A percentile compares a stretch with the other conserved stretches of the same genome.
phyloP scores from a whole-genome alignment of 2,113 vertebrate species.

The Labeo rohita region DNA sequence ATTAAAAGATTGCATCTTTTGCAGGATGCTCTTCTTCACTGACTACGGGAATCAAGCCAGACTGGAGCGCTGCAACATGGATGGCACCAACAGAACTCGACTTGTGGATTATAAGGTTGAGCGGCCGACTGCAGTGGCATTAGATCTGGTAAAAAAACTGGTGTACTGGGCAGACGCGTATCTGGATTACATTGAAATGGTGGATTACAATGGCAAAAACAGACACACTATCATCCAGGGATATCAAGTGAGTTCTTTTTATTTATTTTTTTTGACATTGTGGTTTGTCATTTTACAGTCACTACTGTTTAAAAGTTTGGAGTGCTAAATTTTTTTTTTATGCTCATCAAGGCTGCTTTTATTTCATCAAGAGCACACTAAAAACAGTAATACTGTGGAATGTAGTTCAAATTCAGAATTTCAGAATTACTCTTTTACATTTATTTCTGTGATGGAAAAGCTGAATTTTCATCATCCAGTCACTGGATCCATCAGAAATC shows the following conservation, averaged over 20 bases:
- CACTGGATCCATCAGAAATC: background rate
- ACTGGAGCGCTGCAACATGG: slow-evolving; percentile 96
- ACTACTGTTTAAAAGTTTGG: background rate
- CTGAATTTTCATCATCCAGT: background rate
- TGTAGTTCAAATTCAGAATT: background rate
- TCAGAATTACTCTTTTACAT: background rate
- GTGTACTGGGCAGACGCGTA: slow-evolving; percentile 97
- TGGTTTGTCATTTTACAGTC: background rate
- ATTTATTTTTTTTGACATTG: background rate
- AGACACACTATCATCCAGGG: slow-evolving; percentile 87
- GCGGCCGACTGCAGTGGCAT: slow-evolving; percentile 87
- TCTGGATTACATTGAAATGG: slow-evolving; percentile 92
- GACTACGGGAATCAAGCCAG: slow-evolving; percentile 92
- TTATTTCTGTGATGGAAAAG: background rate
- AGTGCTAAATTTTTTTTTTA: background rate
- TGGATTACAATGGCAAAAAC: slow-evolving; percentile 91
- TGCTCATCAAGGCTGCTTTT: background rate
- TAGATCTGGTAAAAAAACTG: slow-evolving; percentile 91
- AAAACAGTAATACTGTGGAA: background rate
- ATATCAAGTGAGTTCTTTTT: slow-evolving; percentile 83
- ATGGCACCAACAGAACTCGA: slow-evolving; percentile 90
- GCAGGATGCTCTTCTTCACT: slow-evolving; percentile 98
- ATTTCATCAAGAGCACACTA: background rate
- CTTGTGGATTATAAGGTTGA: slow-evolving; percentile 89
- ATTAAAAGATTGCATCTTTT: slow-evolving; percentile 48